Base-by-base conservation (phyloP, 1,140 invertebrate genomes). In the Saccostrea cuccullata region DNA sequence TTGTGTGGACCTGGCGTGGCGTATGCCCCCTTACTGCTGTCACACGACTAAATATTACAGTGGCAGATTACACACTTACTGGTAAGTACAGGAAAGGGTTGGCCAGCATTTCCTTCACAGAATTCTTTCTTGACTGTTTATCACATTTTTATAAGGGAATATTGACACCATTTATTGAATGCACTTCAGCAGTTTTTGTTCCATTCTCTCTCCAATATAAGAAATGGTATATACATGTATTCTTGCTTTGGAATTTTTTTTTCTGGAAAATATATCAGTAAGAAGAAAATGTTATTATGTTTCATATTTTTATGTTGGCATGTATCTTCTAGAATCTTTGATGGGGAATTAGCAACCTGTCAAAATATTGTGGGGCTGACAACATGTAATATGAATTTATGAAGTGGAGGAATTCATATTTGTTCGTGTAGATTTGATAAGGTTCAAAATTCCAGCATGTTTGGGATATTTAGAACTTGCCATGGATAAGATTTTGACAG, bases 351-450 rank as follows among this genome's bases (percentile, higher is more conserved):
- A 77, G 23, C 70, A 30, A 30, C 13, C 26, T 77, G 70, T 77
- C 70, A 77, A 77, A 77, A 13, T 30, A 3, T 36, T 36, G 13
- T 77, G 8, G 23, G 70, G 70, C 26, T 77, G 70, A 30, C 13
- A 77, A 36, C 70, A 77, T 77, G 70, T 77, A 36, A 77, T 77
- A 77, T 77, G 70, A 77, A 77, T 77, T 77, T 77, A 17, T 30
- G 70, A 77, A 30, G 70, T 77, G 30, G 30, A 30, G 70, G 70
- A 77, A 30, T 77, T 77, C 70, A 77, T 77, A 77, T 30, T 30
- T 47, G 47, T 77, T 15, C 70, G 36, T 77, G 70, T 77, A 26
- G 30, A 77, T 15, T 26, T 77, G 70, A 77, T 77, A 77, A 77
- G 13, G 70, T 26, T 23, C 13, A 26, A 77, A 77, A 77, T 77